phyloP scores from a whole-genome alignment of 1,140 invertebrate species.

The Heliconius hewitsoni region DNA sequence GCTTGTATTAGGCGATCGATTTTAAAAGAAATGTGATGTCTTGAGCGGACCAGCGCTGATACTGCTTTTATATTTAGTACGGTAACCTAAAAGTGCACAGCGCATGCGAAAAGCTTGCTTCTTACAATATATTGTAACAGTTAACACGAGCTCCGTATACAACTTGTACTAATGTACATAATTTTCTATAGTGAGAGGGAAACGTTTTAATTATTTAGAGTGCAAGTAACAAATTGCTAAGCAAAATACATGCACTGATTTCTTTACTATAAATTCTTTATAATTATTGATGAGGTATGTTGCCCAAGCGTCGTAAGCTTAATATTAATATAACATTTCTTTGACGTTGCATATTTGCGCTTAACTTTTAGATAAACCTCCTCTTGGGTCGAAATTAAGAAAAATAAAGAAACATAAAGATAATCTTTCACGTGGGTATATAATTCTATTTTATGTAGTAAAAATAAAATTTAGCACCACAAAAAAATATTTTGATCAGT shows the following conservation, averaged over 20 bases:
- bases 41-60: conserved; percentile 47
- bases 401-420: neutral
- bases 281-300: neutral
- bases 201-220: conserved; percentile 29
- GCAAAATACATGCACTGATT: neutral
- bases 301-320: neutral
- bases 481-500: no score
- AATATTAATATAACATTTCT: conserved; percentile 7
- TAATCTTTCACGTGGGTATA: neutral
- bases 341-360: neutral
- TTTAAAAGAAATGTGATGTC: conserved; percentile 71
- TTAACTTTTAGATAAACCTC: neutral
- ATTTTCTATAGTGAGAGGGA: conserved; percentile 20
- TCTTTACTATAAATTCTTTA: neutral
- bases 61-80: conserved; percentile 52
- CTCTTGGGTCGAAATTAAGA: neutral
- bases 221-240: conserved; percentile 8
- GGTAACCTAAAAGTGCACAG: conserved; percentile 48
- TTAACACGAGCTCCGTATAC: conserved; percentile 17
- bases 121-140: conserved; percentile 19
- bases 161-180: conserved; percentile 13
- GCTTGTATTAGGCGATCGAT: conserved; percentile 77
- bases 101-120: conserved; percentile 46
- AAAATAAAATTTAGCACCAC: neutral
- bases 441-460: neutral